These are phyloP conservation scores for Chanos chanos DNA, from an alignment of 2,797 vertebrate genomes.

Conservation along the genomic window DNA sequence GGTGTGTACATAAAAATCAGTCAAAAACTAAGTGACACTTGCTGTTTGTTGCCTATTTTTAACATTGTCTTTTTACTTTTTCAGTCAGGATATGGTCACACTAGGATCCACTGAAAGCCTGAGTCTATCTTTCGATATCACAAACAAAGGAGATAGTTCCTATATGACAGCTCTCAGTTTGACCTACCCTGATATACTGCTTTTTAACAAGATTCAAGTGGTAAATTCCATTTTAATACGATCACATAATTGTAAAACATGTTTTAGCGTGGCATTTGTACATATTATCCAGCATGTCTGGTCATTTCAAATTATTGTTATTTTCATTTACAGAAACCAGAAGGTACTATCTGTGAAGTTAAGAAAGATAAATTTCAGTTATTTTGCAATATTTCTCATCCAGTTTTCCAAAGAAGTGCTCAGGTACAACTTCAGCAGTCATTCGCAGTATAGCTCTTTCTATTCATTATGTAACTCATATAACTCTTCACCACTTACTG, in stretches of 20 bases:
- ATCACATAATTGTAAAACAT: neutral
- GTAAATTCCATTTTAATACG: slow-evolving; percentile 27
- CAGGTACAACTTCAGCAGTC: slow-evolving; percentile 35
- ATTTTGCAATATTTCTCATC: slow-evolving; percentile 44
- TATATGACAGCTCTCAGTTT: slow-evolving; percentile 63
- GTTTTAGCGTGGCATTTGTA: neutral
- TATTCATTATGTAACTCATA: neutral
- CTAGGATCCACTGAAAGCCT: slow-evolving; percentile 58
- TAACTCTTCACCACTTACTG: neutral
- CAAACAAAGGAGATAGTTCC: slow-evolving; percentile 57
- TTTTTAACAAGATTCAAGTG: slow-evolving; percentile 48
- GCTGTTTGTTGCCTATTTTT: neutral
- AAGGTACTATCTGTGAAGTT: slow-evolving; percentile 32
- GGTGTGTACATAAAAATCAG: slow-evolving; percentile 51
- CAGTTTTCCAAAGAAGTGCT: slow-evolving; percentile 35
- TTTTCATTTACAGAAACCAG: slow-evolving; percentile 31
- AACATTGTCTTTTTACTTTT: slow-evolving; percentile 7
- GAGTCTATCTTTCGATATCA: slow-evolving; percentile 50
- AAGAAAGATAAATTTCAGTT: slow-evolving; percentile 29
- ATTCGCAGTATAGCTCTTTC: neutral
- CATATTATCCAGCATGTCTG: too few relatives aligned
- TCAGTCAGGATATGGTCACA: slow-evolving; percentile 41
- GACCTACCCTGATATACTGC: slow-evolving; percentile 57
- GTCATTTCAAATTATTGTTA: neutral
- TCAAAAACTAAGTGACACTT: neutral